Evolutionary conservation across 30 jellyfish, hydroid and myxozoan genomes (phyloP).

Genomic region (Cassiopea xamachana): DNA sequence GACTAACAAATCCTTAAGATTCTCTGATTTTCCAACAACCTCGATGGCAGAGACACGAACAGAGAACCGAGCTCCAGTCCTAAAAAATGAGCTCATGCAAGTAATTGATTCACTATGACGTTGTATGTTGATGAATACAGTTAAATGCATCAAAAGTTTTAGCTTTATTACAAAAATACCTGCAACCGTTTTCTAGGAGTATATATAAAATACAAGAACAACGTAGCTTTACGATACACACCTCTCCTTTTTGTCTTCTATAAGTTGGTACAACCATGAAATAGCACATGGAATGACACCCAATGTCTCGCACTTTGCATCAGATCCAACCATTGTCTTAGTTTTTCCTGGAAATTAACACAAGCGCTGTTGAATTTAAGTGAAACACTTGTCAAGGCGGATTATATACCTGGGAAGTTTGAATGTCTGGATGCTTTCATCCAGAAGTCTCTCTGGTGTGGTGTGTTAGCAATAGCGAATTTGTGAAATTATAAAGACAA

Average conservation of each 20-base stretch:
- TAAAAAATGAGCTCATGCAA: background rate
- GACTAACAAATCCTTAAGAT: constrained; percentile 80
- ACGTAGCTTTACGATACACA: background rate
- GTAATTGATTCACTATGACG: too few species aligned
- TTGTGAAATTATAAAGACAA: too few species aligned
- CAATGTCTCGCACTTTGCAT: constrained; percentile 58
- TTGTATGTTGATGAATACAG: too few species aligned
- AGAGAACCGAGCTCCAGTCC: constrained; percentile 97
- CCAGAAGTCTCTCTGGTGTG: too few species aligned
- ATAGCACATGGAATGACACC: constrained; percentile 92
- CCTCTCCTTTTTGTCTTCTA: constrained; percentile 95
- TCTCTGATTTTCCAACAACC: constrained; percentile 89
- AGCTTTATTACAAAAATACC: too few species aligned
- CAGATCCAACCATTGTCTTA: constrained; percentile 83
- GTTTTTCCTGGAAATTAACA: constrained; percentile 66
- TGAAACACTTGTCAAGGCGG: background rate
- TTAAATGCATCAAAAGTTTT: too few species aligned
- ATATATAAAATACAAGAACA: too few species aligned
- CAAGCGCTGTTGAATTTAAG: background rate
- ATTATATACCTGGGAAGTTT: background rate
- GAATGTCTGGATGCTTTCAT: too few species aligned
- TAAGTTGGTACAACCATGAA: constrained; percentile 91
- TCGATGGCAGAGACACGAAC: constrained; percentile 97
- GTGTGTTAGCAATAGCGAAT: too few species aligned
- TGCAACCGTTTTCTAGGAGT: too few species aligned